Evolutionary conservation across 2,797 vertebrate species (phyloP), one percentile per base, ranked within the genome.

Genomic region (Semaprochilodus insignis): DNA sequence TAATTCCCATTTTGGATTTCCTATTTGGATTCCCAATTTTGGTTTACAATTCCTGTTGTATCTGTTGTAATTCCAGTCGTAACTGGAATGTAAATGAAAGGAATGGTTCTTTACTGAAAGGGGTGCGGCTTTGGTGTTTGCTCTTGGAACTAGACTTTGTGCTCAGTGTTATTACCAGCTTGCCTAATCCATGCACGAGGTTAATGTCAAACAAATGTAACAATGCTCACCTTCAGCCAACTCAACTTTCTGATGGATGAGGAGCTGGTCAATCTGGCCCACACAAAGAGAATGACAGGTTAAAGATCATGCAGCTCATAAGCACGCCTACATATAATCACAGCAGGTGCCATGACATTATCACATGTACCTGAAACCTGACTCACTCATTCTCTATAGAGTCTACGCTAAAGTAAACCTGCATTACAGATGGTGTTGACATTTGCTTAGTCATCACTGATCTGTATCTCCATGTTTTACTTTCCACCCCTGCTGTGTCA

Each of bases 201-300:
- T 15, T 36, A 36, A 54, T 27, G 52, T 72, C 11, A 63, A 44
- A 63, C 60, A 63, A 63, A 63, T 27, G 23, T 13, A 63, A 63
- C 60, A 31, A 25, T 27, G 55, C 73, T 81, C 19, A 81, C 80
- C 80, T 44, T 81, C 80, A 31, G 72, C 52, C 72, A 81, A 23
- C 60, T 63, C 60, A 6, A 93, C 51, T 78, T 94, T 90, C 86
- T 96, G 96, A 82, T 96, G 94, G 87, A 96, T 65, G 84, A 96
- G 78, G 85, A 96, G 34, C 87, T 95, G 93, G 87, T 96, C 93
- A 77, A 95, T 89, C 93, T 95, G 94, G 17, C 23, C 21, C 2
- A 71, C 34, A 57, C 23, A 40, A 25, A 67, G 21, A 55, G 54
- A 25, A 23, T 2, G 54, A 6, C 5, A 17, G 17, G 34, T 21